These are phyloP conservation scores for Emmelina monodactyla DNA, from an alignment of 2,888 invertebrate genomes.

Conservation along the genomic window DNA sequence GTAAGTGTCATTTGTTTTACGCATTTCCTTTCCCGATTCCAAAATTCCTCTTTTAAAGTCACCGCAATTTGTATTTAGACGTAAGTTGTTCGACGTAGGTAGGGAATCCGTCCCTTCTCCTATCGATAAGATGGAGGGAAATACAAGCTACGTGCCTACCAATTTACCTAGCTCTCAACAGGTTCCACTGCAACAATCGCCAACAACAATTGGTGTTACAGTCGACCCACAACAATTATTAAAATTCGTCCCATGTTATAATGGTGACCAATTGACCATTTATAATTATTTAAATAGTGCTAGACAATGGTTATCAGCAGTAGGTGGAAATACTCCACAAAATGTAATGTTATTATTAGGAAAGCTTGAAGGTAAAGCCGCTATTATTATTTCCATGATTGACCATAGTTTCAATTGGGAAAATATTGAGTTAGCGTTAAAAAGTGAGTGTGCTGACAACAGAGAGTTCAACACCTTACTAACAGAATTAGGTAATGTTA, in stretches of 20 bases:
- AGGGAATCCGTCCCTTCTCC: too few species aligned
- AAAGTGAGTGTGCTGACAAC: slow-evolving; percentile 6
- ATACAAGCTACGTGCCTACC: too few species aligned
- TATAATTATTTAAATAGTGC: slow-evolving; percentile 9
- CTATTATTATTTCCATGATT: not conserved
- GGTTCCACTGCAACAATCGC: too few species aligned
- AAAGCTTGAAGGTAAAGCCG: slow-evolving; percentile 2
- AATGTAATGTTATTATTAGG: slow-evolving; percentile 9
- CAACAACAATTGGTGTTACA: too few species aligned
- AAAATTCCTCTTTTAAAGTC: too few species aligned
- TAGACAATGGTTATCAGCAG: slow-evolving; percentile 4
- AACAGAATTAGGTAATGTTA: not conserved
- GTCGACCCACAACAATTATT: too few species aligned
- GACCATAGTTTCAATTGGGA: not conserved
- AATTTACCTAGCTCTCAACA: too few species aligned
- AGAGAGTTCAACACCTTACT: not conserved
- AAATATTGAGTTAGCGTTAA: not conserved
- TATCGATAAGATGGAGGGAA: too few species aligned
- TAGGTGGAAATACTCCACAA: slow-evolving; percentile 4
- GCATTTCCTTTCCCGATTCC: too few species aligned
- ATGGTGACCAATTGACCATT: not conserved
- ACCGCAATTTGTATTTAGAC: too few species aligned
- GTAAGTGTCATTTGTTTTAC: too few species aligned
- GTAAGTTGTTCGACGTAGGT: too few species aligned
- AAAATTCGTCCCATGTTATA: not conserved